Evolutionary conservation across 2,113 vertebrate species (phyloP).

Genomic region (Morone saxatilis): DNA sequence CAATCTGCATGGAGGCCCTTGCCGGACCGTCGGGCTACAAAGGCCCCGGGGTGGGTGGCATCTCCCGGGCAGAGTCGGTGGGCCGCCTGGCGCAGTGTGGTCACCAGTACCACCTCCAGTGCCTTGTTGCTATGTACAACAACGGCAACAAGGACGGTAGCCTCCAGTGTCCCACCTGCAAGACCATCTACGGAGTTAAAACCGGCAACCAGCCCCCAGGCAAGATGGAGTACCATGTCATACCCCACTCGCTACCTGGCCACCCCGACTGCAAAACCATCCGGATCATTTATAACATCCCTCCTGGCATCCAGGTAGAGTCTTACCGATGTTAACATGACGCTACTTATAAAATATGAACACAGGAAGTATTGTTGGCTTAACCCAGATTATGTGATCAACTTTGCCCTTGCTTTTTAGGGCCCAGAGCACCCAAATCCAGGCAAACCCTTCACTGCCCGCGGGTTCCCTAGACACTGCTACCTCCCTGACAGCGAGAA

Average conservation of each 20-base stretch:
- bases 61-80: conserved; percentile 89
- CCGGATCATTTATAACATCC: conserved; percentile 97
- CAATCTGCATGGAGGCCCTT: conserved; percentile 96
- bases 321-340: background rate
- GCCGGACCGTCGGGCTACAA: conserved; percentile 92
- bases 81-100: conserved; percentile 92
- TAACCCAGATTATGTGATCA: background rate
- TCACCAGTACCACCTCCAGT: conserved; percentile 95
- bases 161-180: conserved; percentile 96
- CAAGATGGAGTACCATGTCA: conserved; percentile 98
- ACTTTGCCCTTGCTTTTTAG: conserved; percentile 71
- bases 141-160: conserved; percentile 97
- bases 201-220: conserved; percentile 96
- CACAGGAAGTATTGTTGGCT: background rate
- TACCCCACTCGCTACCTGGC: conserved; percentile 94
- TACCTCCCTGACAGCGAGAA: conserved; percentile 98
- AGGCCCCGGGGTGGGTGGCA: conserved; percentile 87
- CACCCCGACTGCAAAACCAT: conserved; percentile 96
- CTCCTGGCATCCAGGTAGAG: conserved; percentile 94
- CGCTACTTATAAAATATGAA: too few relatives aligned
- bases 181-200: conserved; percentile 98
- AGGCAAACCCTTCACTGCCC: conserved; percentile 95
- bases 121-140: conserved; percentile 98
- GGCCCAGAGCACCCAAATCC: conserved; percentile 96
- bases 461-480: conserved; percentile 96